phyloP scores from a whole-genome alignment of 2,888 invertebrate genomes.

The Rotaria macrura region DNA sequence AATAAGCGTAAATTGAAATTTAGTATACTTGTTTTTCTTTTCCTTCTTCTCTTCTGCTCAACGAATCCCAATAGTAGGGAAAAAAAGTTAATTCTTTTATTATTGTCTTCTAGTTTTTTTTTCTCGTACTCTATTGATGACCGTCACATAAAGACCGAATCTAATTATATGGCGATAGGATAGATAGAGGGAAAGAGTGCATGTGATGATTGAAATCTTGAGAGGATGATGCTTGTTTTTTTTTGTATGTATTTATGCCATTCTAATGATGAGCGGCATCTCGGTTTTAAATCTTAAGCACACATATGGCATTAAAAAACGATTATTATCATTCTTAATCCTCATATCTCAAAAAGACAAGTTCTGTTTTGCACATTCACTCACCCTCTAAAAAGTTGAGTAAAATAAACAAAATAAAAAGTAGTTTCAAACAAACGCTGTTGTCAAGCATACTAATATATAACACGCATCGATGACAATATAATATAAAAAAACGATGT shows the following conservation, averaged over 20 bases:
- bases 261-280: neutral
- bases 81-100: neutral
- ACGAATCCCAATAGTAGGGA: neutral
- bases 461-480: slow-evolving; percentile 3
- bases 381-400: neutral
- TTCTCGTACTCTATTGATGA: neutral
- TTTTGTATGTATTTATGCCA: neutral
- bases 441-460: neutral
- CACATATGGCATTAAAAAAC: neutral
- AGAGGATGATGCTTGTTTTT: neutral
- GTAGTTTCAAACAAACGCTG: neutral
- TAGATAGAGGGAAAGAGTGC: neutral
- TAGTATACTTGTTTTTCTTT: too few species aligned
- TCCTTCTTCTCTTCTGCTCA: too few species aligned
- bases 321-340: neutral
- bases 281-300: slow-evolving; percentile 7
- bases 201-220: slow-evolving; percentile 11
- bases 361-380: neutral
- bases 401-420: neutral
- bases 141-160: neutral
- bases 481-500: neutral
- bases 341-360: neutral
- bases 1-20: too few species aligned
- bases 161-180: slow-evolving; percentile 4
- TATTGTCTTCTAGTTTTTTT: neutral